Conservation (phyloP, 2,888 invertebrate genomes). For the Sinohyriopsis cumingii region DNA sequence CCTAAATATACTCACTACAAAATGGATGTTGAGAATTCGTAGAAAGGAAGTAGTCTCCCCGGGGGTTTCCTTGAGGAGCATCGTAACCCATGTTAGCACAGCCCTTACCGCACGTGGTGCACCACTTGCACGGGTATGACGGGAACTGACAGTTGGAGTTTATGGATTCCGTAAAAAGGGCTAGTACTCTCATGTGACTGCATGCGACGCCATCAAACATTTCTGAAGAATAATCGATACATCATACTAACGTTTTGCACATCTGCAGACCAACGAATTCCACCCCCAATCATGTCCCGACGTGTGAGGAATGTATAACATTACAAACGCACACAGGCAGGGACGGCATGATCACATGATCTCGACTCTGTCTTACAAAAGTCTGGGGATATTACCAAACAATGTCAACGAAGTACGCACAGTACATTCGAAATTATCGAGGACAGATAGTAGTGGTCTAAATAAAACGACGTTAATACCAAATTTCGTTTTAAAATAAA, state of each 20-base stretch:
- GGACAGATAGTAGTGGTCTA: too few relatives aligned
- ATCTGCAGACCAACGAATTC: too few relatives aligned
- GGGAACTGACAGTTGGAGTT: constrained; percentile 16
- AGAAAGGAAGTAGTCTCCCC: constrained; percentile 24
- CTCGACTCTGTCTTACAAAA: too few relatives aligned
- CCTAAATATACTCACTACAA: constrained; percentile 2
- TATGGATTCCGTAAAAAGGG: constrained; percentile 24
- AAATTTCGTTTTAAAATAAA: too few relatives aligned
- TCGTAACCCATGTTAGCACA: constrained; percentile 66
- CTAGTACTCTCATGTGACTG: constrained; percentile 21
- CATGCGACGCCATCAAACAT: constrained; percentile 12
- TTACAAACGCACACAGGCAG: too few relatives aligned
- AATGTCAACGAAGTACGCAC: too few relatives aligned
- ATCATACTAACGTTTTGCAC: not conserved
- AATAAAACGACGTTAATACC: too few relatives aligned
- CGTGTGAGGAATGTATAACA: too few relatives aligned
- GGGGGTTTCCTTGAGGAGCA: constrained; percentile 33
- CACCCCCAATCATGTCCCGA: too few relatives aligned
- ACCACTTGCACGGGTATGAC: constrained; percentile 11
- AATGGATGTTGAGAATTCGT: constrained; percentile 14
- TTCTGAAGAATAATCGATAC: constrained; percentile 2
- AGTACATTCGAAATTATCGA: too few relatives aligned
- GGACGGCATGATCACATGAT: too few relatives aligned
- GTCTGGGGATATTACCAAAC: too few relatives aligned
- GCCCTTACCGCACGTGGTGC: constrained; percentile 44